Conservation (phyloP, 1,140 invertebrate genomes). For the Heliconius hewitsoni region DNA sequence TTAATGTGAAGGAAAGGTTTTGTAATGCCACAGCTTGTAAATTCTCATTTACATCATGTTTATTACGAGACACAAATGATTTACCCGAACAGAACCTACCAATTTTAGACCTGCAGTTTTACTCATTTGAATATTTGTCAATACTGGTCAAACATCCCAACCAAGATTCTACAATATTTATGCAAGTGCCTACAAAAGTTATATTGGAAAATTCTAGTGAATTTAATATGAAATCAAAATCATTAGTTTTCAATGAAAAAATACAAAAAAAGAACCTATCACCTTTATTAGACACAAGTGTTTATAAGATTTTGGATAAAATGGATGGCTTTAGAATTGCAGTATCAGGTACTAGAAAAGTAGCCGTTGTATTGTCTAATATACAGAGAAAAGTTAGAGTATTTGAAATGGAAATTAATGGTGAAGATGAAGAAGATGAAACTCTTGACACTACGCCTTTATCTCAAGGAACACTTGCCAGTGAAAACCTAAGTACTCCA, state of each 20-base stretch:
- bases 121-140: slow-evolving; percentile 89
- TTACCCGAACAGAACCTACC: slow-evolving; percentile 66
- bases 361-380: slow-evolving; percentile 92
- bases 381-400: slow-evolving; percentile 90
- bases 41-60: slow-evolving; percentile 62
- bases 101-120: slow-evolving; percentile 89
- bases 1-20: slow-evolving; percentile 61
- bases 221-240: slow-evolving; percentile 75
- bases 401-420: slow-evolving; percentile 95
- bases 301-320: slow-evolving; percentile 86
- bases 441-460: slow-evolving; percentile 76
- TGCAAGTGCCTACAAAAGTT: slow-evolving; percentile 84
- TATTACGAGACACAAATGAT: slow-evolving; percentile 59
- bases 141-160: slow-evolving; percentile 85
- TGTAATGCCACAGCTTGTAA: slow-evolving; percentile 56
- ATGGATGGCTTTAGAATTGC: slow-evolving; percentile 88
- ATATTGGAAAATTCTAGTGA: slow-evolving; percentile 74
- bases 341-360: slow-evolving; percentile 93
- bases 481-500: slow-evolving; percentile 41
- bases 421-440: slow-evolving; percentile 92
- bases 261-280: slow-evolving; percentile 77
- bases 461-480: slow-evolving; percentile 46
- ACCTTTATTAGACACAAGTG: slow-evolving; percentile 73
- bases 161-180: slow-evolving; percentile 82
- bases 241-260: slow-evolving; percentile 79